Conservation (phyloP, 2,797 vertebrate genomes). For the Helicolenus hilgendorfi region DNA sequence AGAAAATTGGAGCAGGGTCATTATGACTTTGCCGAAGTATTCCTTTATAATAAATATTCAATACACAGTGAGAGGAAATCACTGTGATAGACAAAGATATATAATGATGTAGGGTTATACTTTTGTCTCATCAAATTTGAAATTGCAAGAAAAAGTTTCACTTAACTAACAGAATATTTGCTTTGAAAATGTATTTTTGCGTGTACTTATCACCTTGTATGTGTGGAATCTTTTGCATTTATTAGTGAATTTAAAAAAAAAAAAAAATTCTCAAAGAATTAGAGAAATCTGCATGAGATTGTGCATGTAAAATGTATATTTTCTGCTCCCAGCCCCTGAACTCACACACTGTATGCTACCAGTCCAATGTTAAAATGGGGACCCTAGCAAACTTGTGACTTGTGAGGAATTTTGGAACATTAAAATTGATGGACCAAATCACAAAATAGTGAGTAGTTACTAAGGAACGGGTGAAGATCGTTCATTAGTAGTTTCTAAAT, state of each 20-base stretch:
- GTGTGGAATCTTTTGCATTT: neutral
- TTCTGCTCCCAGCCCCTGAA: neutral
- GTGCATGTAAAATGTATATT: neutral
- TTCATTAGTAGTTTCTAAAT: neutral
- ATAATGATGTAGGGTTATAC: neutral
- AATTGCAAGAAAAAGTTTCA: neutral
- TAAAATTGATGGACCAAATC: accelerated
- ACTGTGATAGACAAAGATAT: neutral
- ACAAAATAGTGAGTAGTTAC: neutral
- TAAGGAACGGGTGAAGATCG: neutral
- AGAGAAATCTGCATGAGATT: neutral
- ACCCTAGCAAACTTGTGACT: neutral
- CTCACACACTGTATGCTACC: neutral
- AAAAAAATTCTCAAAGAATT: neutral
- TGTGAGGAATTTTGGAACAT: neutral
- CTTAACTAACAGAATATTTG: neutral
- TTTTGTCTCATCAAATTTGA: neutral
- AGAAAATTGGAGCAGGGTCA: neutral
- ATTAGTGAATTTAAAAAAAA: neutral
- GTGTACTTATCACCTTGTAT: neutral
- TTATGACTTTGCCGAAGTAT: neutral
- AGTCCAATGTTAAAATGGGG: neutral
- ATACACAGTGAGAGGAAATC: neutral
- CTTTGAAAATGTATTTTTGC: neutral
- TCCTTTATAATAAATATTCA: neutral